phyloP scores from a whole-genome alignment of 37 sponge, comb jelly and placozoan species.

The Theonella swinhoei region DNA sequence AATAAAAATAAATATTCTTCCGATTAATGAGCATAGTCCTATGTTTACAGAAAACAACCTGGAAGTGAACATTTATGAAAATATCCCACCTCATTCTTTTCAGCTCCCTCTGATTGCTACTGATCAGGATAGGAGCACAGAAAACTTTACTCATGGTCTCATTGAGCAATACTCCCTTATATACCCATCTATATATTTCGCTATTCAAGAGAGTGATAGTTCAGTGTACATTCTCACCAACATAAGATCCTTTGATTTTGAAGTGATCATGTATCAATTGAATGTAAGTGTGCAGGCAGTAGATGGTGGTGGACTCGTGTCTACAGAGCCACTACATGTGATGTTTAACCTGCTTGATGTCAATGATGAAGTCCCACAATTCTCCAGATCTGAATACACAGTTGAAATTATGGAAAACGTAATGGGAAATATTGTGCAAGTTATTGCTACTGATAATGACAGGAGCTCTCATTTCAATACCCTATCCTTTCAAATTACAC shows the following conservation, averaged over 20 bases:
- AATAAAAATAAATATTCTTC: constrained; percentile 13
- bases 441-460: constrained; percentile 57
- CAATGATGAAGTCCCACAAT: constrained; percentile 57
- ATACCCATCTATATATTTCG: background rate
- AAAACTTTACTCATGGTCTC: constrained; percentile 21
- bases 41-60: constrained; percentile 1
- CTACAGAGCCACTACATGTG: constrained; percentile 12
- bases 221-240: constrained; percentile 38
- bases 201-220: constrained; percentile 15
- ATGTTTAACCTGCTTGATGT: constrained; percentile 31
- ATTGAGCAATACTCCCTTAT: constrained; percentile 9
- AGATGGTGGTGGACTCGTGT: constrained; percentile 51
- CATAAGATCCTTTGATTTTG: constrained; percentile 55
- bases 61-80: constrained; percentile 26
- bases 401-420: constrained; percentile 44
- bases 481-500: constrained; percentile 14
- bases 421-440: constrained; percentile 2
- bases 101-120: constrained; percentile 15
- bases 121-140: constrained; percentile 41
- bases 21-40: constrained; percentile 51
- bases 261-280: background rate
- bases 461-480: constrained; percentile 18
- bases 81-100: constrained; percentile 10
- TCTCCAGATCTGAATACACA: constrained; percentile 1
- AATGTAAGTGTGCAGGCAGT: constrained; percentile 33